These are phyloP conservation scores for Saccostrea cuccullata DNA, from an alignment of 1,140 invertebrate genomes.

Conservation along the genomic window DNA sequence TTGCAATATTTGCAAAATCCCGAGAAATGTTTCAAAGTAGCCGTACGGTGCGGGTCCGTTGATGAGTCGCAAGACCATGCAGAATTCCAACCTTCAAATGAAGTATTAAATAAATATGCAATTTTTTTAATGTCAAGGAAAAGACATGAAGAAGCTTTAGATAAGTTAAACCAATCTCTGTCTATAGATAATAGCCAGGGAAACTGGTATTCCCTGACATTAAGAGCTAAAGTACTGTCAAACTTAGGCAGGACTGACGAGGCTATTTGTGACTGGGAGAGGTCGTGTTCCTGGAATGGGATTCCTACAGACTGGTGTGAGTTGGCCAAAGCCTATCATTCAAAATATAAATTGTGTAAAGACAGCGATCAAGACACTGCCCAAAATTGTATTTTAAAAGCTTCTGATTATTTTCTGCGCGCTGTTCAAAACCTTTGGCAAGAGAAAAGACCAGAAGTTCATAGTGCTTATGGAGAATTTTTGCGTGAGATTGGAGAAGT, in stretches of 20 bases:
- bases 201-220: slow-evolving; percentile 34
- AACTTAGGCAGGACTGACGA: background rate
- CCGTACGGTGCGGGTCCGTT: background rate
- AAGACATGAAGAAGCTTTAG: background rate
- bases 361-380: background rate
- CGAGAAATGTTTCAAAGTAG: slow-evolving; percentile 21
- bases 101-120: slow-evolving; percentile 33
- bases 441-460: slow-evolving; percentile 46
- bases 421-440: slow-evolving; percentile 34
- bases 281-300: background rate
- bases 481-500: slow-evolving; percentile 44
- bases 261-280: background rate
- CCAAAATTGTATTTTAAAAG: slow-evolving; percentile 25
- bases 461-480: slow-evolving; percentile 40
- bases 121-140: background rate
- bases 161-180: slow-evolving; percentile 27
- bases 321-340: slow-evolving; percentile 41
- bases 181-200: slow-evolving; percentile 32
- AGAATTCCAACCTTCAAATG: background rate
- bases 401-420: slow-evolving; percentile 40
- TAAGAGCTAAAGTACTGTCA: slow-evolving; percentile 2
- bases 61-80: background rate
- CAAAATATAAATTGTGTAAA: background rate
- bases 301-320: slow-evolving; percentile 23
- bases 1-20: slow-evolving; percentile 37